phyloP scores from a whole-genome alignment of 2,888 invertebrate species.

The Sacculina carcini region DNA sequence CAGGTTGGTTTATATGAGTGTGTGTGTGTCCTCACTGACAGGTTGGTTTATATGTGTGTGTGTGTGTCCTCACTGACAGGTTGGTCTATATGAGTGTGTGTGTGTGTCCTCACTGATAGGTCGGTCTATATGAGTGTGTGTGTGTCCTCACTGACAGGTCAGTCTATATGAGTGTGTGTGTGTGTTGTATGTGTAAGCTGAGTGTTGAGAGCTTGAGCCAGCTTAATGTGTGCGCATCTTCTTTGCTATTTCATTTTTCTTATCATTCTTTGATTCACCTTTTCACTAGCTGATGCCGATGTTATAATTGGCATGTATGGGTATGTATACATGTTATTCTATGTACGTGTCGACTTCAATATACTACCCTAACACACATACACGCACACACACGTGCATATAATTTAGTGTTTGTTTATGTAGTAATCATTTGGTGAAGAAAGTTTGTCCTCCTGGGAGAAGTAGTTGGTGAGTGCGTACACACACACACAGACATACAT shows the following conservation, averaged over 20 bases:
- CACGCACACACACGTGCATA: not conserved
- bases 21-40: no score
- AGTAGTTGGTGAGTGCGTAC: not conserved
- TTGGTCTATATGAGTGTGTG: not conserved
- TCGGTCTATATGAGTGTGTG: no score
- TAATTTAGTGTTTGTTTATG: not conserved
- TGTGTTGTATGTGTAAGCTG: no score
- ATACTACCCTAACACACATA: not conserved
- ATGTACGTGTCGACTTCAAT: not conserved
- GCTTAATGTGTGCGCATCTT: no score
- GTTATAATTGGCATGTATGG: not conserved
- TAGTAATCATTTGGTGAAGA: no score
- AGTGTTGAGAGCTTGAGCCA: no score
- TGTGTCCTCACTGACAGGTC: no score
- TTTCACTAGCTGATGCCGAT: not conserved
- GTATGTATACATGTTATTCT: not conserved
- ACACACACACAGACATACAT: not conserved
- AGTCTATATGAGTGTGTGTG: not conserved
- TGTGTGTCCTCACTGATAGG: not conserved
- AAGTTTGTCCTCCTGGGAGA: no score
- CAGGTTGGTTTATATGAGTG: constrained; percentile 40
- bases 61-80: not conserved
- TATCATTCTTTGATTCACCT: no score
- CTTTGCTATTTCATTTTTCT: no score
- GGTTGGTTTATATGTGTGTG: not conserved